Evolutionary conservation across 2,113 vertebrate genomes (phyloP).

Genomic region (Siphamia tubifer): DNA sequence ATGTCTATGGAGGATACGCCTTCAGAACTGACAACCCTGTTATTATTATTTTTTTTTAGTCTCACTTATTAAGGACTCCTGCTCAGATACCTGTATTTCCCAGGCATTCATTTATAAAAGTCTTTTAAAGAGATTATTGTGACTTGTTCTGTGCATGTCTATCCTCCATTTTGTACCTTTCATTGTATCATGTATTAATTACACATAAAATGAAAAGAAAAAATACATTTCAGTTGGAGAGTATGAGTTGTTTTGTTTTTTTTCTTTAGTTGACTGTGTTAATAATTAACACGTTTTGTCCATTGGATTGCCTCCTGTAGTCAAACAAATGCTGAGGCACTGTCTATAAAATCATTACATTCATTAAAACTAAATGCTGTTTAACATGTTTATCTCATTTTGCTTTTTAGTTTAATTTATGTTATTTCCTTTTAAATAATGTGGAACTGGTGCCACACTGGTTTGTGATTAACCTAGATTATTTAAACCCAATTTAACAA

Average conservation of each 20-base stretch:
- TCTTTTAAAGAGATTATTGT: constrained; percentile 41
- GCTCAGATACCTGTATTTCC: neutral
- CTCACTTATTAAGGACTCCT: neutral
- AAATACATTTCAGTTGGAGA: no score
- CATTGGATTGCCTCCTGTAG: neutral
- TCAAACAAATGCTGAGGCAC: constrained; percentile 2
- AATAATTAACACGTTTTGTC: neutral
- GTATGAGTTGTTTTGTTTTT: no score
- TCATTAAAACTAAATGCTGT: constrained; percentile 33
- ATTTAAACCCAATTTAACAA: no score
- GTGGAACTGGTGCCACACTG: no score
- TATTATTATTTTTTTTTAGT: no score
- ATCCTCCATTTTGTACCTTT: constrained; percentile 50
- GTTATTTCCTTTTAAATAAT: neutral
- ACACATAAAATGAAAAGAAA: neutral
- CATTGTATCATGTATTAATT: constrained; percentile 8
- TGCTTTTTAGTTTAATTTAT: neutral
- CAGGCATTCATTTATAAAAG: constrained; percentile 18
- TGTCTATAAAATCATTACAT: constrained; percentile 20
- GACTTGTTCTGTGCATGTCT: constrained; percentile 35
- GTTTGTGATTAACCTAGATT: neutral
- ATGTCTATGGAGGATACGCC: neutral
- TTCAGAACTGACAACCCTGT: neutral
- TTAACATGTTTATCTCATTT: constrained; percentile 1
- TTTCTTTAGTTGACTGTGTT: constrained; percentile 29